Evolutionary conservation across 2,888 invertebrate genomes (phyloP).

Genomic region (Drosophila stalkeri): DNA sequence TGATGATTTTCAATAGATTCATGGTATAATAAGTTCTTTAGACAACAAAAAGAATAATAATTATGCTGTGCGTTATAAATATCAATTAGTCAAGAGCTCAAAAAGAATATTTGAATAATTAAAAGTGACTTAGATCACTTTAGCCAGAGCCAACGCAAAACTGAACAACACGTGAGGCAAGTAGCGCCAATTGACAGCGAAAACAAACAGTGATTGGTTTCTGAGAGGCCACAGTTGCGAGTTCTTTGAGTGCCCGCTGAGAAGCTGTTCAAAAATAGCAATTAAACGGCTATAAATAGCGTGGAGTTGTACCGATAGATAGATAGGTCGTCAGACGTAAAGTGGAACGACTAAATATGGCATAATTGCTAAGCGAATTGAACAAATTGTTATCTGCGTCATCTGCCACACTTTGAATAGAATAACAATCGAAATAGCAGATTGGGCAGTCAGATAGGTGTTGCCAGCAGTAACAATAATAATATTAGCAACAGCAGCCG

Average conservation of each 20-base stretch:
- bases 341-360: slow-evolving; percentile 60
- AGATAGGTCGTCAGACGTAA: slow-evolving; percentile 12
- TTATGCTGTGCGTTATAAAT: not conserved
- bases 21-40: not conserved
- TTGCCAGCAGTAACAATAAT: slow-evolving; percentile 10
- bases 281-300: slow-evolving; percentile 67
- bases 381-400: slow-evolving; percentile 57
- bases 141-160: slow-evolving; percentile 4
- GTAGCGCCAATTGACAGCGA: slow-evolving; percentile 25
- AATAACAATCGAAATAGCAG: slow-evolving; percentile 32
- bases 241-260: slow-evolving; percentile 31
- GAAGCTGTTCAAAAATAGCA: slow-evolving; percentile 66
- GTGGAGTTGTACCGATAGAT: slow-evolving; percentile 1
- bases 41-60: not conserved
- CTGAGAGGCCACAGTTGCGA: not conserved
- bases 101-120: slow-evolving; percentile 1
- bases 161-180: slow-evolving; percentile 2
- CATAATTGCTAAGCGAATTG: slow-evolving; percentile 40
- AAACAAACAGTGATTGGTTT: slow-evolving; percentile 18
- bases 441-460: slow-evolving; percentile 38
- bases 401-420: slow-evolving; percentile 62
- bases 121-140: slow-evolving; percentile 8
- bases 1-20: too few species aligned
- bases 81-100: not conserved
- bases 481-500: slow-evolving; percentile 5